Percentiles rank a stretch among this genome's conserved stretches.
These are phyloP conservation scores for Enteromius anoplus DNA, from an alignment of 2,797 vertebrate genomes.

Conservation along the genomic window DNA sequence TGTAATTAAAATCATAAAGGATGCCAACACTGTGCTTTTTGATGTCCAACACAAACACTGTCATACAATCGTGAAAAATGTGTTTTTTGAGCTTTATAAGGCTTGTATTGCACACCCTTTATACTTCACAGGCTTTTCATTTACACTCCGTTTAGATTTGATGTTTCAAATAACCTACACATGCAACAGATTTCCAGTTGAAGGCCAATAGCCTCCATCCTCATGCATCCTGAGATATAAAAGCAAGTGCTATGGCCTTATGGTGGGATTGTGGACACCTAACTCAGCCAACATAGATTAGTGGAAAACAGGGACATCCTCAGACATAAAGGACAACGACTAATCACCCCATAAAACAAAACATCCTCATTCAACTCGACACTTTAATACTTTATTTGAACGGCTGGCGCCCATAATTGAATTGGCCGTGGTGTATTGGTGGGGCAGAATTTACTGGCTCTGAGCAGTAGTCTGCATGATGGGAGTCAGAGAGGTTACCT, in stretches of 20 bases:
- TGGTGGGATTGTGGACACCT: conserved; percentile 26
- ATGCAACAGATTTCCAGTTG: neutral
- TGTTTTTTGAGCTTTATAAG: neutral
- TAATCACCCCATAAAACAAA: conserved; percentile 62
- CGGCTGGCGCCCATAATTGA: conserved; percentile 56
- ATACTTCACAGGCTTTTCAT: neutral
- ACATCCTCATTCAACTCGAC: conserved; percentile 58
- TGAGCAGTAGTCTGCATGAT: conserved; percentile 48
- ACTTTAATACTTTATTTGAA: conserved; percentile 65
- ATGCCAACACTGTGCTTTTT: neutral
- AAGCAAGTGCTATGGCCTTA: neutral
- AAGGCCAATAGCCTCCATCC: neutral
- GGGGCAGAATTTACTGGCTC: conserved; percentile 58
- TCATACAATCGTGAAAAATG: neutral
- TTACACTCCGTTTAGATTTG: neutral
- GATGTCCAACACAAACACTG: neutral
- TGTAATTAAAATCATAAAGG: neutral
- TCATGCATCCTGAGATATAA: neutral
- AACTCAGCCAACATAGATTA: conserved; percentile 59
- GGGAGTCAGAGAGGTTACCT: conserved; percentile 58
- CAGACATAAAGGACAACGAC: conserved; percentile 58
- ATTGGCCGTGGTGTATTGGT: conserved; percentile 52
- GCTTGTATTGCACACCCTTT: neutral
- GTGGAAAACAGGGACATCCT: conserved; percentile 53
- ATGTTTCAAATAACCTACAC: neutral